Conservation (phyloP, 2,888 invertebrate species). For the Drosophila melanocephala region DNA sequence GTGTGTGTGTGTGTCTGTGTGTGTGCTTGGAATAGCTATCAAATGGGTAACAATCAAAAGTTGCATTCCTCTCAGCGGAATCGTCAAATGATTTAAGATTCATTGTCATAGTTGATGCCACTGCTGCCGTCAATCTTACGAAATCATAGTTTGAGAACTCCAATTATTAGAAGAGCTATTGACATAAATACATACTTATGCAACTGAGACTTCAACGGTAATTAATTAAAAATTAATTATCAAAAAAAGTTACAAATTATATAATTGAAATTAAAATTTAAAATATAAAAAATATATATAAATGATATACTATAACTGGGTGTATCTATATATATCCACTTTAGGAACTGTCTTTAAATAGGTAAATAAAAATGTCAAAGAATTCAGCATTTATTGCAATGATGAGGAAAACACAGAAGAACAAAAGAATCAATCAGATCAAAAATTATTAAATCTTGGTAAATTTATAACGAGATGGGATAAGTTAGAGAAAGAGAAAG, state of each 20-base stretch:
- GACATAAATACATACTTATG: background rate
- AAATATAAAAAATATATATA: background rate
- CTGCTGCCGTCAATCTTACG: constrained; percentile 16
- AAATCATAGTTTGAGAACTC: background rate
- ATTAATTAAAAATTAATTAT: too few species aligned
- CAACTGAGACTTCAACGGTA: background rate
- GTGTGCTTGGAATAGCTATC: background rate
- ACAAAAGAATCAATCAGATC: background rate
- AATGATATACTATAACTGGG: too few species aligned
- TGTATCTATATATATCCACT: too few species aligned
- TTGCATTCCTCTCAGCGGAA: constrained; percentile 8
- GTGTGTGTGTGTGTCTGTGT: background rate
- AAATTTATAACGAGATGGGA: background rate
- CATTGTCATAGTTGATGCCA: constrained; percentile 1
- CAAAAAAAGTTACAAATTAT: too few species aligned
- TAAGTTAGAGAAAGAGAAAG: background rate
- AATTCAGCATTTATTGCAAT: background rate
- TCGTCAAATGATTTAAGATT: constrained; percentile 21
- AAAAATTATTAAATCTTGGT: background rate
- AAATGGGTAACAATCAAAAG: background rate
- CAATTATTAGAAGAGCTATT: background rate
- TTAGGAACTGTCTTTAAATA: too few species aligned
- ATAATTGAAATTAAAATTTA: background rate
- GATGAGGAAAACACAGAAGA: background rate
- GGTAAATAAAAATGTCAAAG: background rate